A percentile compares a stretch with the other conserved stretches of the same genome.
These are phyloP conservation scores for Tachuris rubrigastra DNA, from an alignment of 2,113 vertebrate genomes.

Conservation along the genomic window DNA sequence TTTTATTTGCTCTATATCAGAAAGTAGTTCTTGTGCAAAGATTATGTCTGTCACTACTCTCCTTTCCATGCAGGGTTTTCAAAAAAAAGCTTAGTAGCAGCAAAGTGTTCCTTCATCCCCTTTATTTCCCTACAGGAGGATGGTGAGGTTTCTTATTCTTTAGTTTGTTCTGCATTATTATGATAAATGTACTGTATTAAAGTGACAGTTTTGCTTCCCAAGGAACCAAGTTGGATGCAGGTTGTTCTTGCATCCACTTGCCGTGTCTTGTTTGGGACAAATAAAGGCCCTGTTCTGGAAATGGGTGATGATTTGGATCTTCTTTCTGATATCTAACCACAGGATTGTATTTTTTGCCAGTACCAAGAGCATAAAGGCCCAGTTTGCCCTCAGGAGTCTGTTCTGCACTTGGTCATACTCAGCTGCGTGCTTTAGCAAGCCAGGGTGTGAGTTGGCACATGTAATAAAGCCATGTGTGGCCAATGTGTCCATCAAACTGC, in stretches of 20 bases:
- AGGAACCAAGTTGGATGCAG: accelerated
- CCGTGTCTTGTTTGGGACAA: not conserved
- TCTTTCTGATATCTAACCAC: not conserved
- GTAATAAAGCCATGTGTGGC: not conserved
- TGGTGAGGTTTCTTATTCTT: not conserved
- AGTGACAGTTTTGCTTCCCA: not conserved
- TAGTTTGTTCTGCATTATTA: not conserved
- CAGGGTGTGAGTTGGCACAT: not conserved
- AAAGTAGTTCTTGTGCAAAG: not conserved
- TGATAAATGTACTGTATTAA: not conserved
- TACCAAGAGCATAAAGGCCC: not conserved
- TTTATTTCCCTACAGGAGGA: not conserved
- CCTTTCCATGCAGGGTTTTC: not conserved
- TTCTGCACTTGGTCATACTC: not conserved
- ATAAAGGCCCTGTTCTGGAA: not conserved
- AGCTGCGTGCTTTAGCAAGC: not conserved
- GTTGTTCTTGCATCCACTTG: not conserved
- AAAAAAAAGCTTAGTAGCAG: not conserved
- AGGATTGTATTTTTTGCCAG: not conserved
- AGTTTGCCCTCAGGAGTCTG: accelerated
- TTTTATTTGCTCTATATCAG: not conserved
- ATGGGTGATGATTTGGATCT: not conserved
- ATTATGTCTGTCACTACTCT: not conserved
- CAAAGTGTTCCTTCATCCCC: not conserved
- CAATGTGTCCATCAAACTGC: not conserved